A percentile compares a stretch with the other conserved stretches of the same genome.
Evolutionary conservation across 2,113 vertebrate genomes (phyloP).

Genomic region (Gymnobelideus leadbeateri): DNA sequence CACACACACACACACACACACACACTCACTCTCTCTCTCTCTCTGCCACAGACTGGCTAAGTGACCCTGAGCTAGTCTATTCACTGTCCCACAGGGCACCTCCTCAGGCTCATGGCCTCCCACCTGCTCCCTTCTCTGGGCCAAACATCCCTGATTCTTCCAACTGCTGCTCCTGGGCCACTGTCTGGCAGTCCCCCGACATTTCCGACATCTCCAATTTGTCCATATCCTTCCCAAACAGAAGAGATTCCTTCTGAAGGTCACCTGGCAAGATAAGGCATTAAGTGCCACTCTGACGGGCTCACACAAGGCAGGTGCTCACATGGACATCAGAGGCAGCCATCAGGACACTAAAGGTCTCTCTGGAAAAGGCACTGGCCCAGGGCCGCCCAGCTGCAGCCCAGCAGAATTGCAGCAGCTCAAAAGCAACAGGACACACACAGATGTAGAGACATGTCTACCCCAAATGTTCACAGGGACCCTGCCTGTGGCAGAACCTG

Average conservation of each 20-base stretch:
- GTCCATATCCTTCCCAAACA: not conserved
- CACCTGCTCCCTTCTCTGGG: not conserved
- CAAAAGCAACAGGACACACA: not conserved
- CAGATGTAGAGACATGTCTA: not conserved
- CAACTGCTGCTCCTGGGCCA: no score
- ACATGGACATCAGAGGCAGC: not conserved
- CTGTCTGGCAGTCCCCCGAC: no score
- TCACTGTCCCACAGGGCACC: no score
- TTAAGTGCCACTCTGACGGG: not conserved
- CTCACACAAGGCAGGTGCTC: not conserved
- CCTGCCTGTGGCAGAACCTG: no score
- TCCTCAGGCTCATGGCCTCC: not conserved
- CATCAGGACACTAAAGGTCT: not conserved
- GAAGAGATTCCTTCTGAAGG: not conserved
- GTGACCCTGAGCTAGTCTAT: no score
- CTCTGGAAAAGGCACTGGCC: no score
- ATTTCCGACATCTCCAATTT: no score
- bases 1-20: no score
- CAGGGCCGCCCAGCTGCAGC: not conserved
- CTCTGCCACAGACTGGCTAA: no score
- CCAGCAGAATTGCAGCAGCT: no score
- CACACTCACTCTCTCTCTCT: no score
- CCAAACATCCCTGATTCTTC: not conserved
- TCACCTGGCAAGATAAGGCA: not conserved
- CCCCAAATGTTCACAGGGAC: no score